A percentile compares a stretch with the other conserved stretches of the same genome.
Evolutionary conservation across 2,113 vertebrate genomes (phyloP).

Genomic region (Parus major): DNA sequence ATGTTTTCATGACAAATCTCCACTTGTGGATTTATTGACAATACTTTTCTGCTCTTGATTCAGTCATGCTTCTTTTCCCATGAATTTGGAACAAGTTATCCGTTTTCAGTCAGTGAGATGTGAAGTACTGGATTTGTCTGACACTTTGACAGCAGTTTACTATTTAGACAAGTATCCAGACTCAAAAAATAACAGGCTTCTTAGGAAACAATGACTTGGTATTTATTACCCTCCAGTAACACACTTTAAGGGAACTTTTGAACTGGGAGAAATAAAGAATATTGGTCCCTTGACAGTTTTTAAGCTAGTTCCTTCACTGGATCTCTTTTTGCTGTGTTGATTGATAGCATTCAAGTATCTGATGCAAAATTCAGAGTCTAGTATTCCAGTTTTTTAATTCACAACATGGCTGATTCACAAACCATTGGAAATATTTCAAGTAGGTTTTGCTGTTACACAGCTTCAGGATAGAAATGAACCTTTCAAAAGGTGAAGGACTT

Average conservation of each 20-base stretch:
- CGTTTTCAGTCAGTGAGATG: neutral
- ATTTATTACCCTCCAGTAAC: neutral
- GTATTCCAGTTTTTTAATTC: neutral
- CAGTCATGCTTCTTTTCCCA: neutral
- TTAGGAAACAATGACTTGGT: neutral
- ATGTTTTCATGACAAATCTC: neutral
- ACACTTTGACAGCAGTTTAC: neutral
- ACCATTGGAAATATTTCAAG: neutral
- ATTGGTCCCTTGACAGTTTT: neutral
- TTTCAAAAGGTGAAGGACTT: neutral
- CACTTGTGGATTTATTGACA: neutral
- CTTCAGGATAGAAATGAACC: neutral
- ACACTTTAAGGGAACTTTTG: neutral
- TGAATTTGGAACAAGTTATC: neutral
- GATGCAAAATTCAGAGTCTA: neutral
- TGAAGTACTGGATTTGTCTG: neutral
- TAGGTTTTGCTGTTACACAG: neutral
- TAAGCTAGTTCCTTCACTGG: neutral
- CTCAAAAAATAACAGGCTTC: neutral
- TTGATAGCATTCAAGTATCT: neutral
- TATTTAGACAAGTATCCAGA: neutral
- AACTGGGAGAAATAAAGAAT: neutral
- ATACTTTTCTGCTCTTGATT: neutral
- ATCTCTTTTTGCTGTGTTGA: neutral
- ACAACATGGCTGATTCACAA: neutral